phyloP scores from a whole-genome alignment of 2,113 vertebrate genomes.

The Sinocyclocheilus anophthalmus region DNA sequence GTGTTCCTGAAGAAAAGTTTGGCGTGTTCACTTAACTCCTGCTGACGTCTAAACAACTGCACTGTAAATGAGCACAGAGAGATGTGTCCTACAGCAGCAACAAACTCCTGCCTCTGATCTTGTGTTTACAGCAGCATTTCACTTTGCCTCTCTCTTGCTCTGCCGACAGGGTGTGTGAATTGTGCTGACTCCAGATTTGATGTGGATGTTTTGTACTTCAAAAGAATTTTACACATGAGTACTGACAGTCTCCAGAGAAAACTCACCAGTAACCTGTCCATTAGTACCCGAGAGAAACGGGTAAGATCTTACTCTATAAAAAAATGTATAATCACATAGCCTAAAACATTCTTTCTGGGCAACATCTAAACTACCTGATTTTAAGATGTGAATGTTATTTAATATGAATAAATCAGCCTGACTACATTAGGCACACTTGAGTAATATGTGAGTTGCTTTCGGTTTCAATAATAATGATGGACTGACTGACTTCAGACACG shows the following conservation, averaged over 20 bases:
- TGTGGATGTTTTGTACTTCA: slow-evolving; percentile 24
- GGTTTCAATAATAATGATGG: not conserved
- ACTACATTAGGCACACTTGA: not conserved
- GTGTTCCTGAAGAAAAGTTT: slow-evolving; percentile 27
- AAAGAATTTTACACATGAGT: not conserved
- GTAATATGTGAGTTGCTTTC: not conserved
- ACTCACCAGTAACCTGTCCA: not conserved
- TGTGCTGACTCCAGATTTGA: slow-evolving; percentile 37
- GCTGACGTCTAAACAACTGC: slow-evolving; percentile 23
- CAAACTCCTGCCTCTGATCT: slow-evolving; percentile 19
- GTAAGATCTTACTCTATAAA: not conserved
- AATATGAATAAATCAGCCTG: not conserved
- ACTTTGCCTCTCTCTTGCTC: not conserved
- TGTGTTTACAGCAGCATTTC: slow-evolving; percentile 16
- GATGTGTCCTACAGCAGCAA: slow-evolving; percentile 8
- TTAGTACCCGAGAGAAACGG: not conserved
- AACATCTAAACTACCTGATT: not conserved
- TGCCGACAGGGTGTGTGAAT: slow-evolving; percentile 13
- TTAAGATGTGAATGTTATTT: not conserved
- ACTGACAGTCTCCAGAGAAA: slow-evolving; percentile 2
- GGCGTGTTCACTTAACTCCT: not conserved
- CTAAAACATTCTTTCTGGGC: not conserved
- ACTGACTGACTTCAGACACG: slow-evolving; percentile 27
- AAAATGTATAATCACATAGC: not conserved
- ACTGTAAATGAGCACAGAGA: slow-evolving; percentile 16